Evolutionary conservation across 2,888 invertebrate genomes (phyloP).

Genomic region (Bombyx huttoni): DNA sequence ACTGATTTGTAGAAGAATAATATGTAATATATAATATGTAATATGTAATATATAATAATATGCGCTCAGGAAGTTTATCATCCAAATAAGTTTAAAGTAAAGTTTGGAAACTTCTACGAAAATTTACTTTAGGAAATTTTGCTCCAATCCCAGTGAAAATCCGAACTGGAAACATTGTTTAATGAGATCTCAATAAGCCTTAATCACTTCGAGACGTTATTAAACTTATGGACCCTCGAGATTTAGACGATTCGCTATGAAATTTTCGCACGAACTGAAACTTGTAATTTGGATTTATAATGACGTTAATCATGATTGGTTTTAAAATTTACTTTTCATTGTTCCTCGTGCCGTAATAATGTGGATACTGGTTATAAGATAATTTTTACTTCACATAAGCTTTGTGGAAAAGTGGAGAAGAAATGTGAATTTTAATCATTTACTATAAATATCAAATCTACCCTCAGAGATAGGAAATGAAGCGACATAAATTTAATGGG

Average conservation of each 20-base stretch:
- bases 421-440: no score
- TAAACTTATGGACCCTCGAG: neutral
- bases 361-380: no score
- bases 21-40: no score
- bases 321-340: neutral
- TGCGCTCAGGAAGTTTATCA: no score
- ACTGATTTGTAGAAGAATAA: no score
- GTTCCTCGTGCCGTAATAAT: neutral
- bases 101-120: neutral
- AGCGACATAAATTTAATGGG: no score
- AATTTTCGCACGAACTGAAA: neutral
- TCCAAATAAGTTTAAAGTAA: neutral
- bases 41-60: no score
- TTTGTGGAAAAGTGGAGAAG: no score
- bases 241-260: neutral
- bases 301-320: neutral
- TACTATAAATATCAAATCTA: no score
- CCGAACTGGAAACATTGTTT: constrained; percentile 1
- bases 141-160: neutral
- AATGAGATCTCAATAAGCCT: constrained; percentile 2
- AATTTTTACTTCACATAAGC: no score
- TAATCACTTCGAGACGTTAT: constrained; percentile 4
- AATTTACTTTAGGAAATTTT: neutral
- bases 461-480: no score
- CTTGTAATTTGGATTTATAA: neutral